Conservation (phyloP, 2,888 invertebrate genomes). For the Dynastes tityus region DNA sequence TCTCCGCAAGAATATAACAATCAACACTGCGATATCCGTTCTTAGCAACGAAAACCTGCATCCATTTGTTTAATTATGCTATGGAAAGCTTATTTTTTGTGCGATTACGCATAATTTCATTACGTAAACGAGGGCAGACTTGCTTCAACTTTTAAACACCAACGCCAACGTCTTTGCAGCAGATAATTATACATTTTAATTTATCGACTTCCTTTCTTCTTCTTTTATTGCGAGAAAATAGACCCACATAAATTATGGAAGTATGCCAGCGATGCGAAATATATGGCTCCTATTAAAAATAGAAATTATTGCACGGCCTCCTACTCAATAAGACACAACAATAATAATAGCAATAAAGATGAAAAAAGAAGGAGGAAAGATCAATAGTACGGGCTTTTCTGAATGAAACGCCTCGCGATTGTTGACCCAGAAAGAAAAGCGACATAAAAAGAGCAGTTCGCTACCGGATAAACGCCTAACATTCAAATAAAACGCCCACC, state of each 20-base stretch:
- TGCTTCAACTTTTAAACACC: no score
- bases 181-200: conserved; percentile 2
- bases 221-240: conserved; percentile 5
- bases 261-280: conserved; percentile 4
- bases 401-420: conserved; percentile 43
- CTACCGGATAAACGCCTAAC: conserved; percentile 29
- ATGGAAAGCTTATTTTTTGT: no score
- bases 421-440: conserved; percentile 25
- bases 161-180: no score
- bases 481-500: conserved; percentile 35
- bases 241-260: conserved; percentile 3
- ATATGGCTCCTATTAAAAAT: conserved; percentile 9
- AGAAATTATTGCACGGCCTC: conserved; percentile 9
- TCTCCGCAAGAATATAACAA: no score
- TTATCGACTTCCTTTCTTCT: neutral
- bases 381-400: conserved; percentile 20
- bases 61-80: no score
- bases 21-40: no score
- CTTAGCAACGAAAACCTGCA: no score
- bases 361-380: neutral
- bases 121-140: no score
- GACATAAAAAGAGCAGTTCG: conserved; percentile 31
- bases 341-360: neutral
- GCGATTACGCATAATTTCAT: no score
- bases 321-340: conserved; percentile 6